Evolutionary conservation across 2,888 invertebrate species (phyloP).

Genomic region (Ashinkailepas kermadecensis): DNA sequence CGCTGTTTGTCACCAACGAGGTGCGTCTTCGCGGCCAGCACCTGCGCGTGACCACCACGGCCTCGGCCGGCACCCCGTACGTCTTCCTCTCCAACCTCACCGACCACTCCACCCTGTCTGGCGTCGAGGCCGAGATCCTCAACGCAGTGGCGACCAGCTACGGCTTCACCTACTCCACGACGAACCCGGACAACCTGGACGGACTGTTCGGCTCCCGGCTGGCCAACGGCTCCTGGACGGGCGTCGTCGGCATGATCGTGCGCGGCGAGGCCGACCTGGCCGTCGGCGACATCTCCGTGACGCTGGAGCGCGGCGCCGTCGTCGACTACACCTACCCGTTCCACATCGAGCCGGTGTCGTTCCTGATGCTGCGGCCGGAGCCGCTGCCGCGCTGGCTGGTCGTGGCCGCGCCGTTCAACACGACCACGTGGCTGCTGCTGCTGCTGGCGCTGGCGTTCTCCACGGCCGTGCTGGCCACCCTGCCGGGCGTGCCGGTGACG

Average conservation of each 20-base stretch:
- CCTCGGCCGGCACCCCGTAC: neutral
- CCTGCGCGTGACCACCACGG: neutral
- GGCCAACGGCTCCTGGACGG: neutral
- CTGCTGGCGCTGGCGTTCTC: conserved; percentile 40
- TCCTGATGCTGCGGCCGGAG: conserved; percentile 34
- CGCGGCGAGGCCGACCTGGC: neutral
- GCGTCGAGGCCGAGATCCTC: neutral
- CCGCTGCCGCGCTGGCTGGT: conserved; percentile 42
- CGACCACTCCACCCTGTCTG: neutral
- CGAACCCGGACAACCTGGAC: neutral
- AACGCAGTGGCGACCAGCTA: neutral
- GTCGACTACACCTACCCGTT: conserved; percentile 38
- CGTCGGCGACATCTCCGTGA: conserved; percentile 14
- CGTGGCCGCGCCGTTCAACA: conserved; percentile 32
- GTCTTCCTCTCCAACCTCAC: neutral
- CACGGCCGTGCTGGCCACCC: conserved; percentile 37
- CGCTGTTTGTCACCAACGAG: neutral
- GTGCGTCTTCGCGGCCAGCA: neutral
- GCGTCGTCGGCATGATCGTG: neutral
- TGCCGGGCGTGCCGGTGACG: conserved; percentile 38
- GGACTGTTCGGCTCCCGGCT: neutral
- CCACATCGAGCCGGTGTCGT: conserved; percentile 37
- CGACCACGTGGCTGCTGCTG: conserved; percentile 45
- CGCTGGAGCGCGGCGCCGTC: neutral
- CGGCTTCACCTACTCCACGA: neutral